These are phyloP conservation scores for Zapornia atra DNA, from an alignment of 2,113 vertebrate species.

Conservation along the genomic window DNA sequence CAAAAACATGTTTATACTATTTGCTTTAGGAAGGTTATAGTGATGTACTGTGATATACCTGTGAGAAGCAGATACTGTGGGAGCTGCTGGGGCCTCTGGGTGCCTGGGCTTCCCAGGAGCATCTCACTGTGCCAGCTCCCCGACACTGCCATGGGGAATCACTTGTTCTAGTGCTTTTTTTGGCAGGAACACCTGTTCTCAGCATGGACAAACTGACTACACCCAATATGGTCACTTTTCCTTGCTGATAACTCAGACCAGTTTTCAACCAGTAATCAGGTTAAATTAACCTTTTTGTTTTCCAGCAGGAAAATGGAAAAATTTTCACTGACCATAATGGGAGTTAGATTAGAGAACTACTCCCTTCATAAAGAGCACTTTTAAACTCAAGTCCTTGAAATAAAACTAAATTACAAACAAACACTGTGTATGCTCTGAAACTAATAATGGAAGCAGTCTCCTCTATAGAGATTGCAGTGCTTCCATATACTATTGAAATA, in stretches of 20 bases:
- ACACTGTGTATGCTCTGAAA: not conserved
- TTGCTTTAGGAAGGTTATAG: not conserved
- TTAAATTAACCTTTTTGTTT: not conserved
- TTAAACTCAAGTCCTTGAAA: not conserved
- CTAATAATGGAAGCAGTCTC: not conserved
- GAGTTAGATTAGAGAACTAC: not conserved
- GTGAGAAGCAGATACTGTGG: not conserved
- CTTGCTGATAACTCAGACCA: not conserved
- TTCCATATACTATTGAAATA: not conserved
- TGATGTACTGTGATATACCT: not conserved
- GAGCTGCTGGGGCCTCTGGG: not conserved
- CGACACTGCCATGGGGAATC: not conserved
- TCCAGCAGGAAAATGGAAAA: not conserved
- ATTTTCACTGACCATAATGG: not conserved
- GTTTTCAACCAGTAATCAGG: not conserved
- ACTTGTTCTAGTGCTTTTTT: slow-evolving; percentile 43
- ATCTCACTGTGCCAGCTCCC: not conserved
- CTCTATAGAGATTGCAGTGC: not conserved
- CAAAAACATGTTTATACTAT: not conserved
- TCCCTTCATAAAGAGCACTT: not conserved
- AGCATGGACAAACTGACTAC: not conserved
- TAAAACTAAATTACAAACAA: not conserved
- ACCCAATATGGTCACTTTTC: not conserved
- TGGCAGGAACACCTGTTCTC: slow-evolving; percentile 30
- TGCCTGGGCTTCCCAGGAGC: not conserved